Conservation (phyloP, 2,113 vertebrate species). For the Meleagris gallopavo region DNA sequence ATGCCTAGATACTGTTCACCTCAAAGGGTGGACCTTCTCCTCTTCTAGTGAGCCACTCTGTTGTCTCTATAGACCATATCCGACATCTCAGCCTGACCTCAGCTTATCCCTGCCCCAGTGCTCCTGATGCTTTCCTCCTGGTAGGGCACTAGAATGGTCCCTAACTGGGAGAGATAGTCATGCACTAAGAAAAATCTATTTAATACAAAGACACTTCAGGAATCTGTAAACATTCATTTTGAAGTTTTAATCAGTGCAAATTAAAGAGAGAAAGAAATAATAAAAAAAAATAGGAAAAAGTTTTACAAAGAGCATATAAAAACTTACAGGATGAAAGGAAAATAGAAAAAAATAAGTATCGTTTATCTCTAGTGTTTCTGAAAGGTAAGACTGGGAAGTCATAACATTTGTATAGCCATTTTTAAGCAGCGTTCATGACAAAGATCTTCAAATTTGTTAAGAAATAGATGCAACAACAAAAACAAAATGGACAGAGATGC, state of each 20-base stretch:
- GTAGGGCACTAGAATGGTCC: fast-evolving
- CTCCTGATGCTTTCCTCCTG: neutral
- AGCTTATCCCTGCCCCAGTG: neutral
- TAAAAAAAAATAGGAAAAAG: neutral
- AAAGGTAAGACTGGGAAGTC: neutral
- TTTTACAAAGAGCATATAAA: neutral
- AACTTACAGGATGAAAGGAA: neutral
- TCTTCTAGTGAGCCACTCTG: fast-evolving
- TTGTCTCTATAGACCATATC: neutral
- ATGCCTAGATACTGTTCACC: neutral
- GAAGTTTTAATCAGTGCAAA: neutral
- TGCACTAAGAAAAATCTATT: neutral
- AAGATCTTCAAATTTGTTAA: neutral
- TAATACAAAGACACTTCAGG: neutral
- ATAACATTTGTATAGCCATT: neutral
- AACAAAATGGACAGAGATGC: too few relatives aligned
- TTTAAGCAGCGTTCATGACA: neutral
- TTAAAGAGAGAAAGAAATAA: neutral
- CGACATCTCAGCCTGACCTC: fast-evolving
- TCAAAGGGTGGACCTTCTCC: neutral
- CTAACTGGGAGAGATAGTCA: neutral
- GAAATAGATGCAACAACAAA: neutral
- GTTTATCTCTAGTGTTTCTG: neutral
- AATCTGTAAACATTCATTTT: neutral
- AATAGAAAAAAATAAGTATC: fast-evolving